These are phyloP conservation scores for Phrynocephalus versicolor DNA, from an alignment of 2,113 vertebrate genomes.

Conservation along the genomic window DNA sequence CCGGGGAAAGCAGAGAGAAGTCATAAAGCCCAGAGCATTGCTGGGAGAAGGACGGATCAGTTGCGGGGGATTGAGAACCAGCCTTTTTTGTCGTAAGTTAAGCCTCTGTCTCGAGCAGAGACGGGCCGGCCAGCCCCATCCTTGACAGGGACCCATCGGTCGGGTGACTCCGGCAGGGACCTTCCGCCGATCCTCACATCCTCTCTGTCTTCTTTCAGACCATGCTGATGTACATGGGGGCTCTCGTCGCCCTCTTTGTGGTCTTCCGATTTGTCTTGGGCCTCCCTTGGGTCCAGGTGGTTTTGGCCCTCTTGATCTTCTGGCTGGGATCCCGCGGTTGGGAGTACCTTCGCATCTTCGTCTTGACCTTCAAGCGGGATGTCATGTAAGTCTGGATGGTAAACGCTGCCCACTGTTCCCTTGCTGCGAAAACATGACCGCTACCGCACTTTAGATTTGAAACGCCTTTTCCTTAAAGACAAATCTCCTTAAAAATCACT, in stretches of 20 bases:
- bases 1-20: not conserved
- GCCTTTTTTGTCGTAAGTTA: not conserved
- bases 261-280: constrained; percentile 82
- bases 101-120: too few relatives aligned
- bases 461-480: too few relatives aligned
- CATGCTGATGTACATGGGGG: constrained; percentile 87
- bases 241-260: constrained; percentile 82
- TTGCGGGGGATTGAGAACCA: not conserved
- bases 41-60: not conserved
- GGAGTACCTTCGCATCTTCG: constrained; percentile 83
- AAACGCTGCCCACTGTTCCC: too few relatives aligned
- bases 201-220: constrained; percentile 51
- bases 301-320: constrained; percentile 83
- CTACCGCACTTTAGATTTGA: too few relatives aligned
- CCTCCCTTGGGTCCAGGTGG: constrained; percentile 87
- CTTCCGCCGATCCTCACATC: not conserved
- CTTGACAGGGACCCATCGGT: too few relatives aligned
- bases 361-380: constrained; percentile 88
- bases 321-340: constrained; percentile 92
- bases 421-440: too few relatives aligned
- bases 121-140: too few relatives aligned
- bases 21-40: not conserved
- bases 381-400: constrained; percentile 81
- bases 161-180: not conserved
- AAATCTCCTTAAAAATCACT: too few relatives aligned